phyloP scores from a whole-genome alignment of 1,140 invertebrate genomes.

The Heliothis subflexa region DNA sequence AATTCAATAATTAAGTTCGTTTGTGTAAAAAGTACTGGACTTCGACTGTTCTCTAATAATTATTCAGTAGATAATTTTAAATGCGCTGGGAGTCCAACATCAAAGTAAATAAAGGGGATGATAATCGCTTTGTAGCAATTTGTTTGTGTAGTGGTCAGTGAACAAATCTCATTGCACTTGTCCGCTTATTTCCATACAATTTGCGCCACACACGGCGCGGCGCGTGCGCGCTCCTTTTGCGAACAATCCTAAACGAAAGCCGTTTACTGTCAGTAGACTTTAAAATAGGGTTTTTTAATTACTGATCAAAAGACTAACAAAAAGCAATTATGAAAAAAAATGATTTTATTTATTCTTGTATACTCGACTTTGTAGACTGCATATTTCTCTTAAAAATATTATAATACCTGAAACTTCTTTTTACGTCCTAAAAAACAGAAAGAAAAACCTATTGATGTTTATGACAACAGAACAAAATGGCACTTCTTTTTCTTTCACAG shows the following conservation, averaged over 20 bases:
- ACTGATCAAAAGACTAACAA: neutral
- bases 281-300: neutral
- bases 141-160: constrained; percentile 43
- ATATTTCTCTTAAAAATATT: too few species aligned
- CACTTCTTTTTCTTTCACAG: constrained; percentile 20
- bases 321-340: too few species aligned
- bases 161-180: constrained; percentile 45
- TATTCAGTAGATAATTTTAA: neutral
- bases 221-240: constrained; percentile 49
- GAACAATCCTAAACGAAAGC: constrained; percentile 22
- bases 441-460: neutral
- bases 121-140: constrained; percentile 48
- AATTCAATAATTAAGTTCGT: too few species aligned
- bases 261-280: neutral
- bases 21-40: too few species aligned
- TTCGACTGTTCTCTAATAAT: neutral
- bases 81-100: constrained; percentile 28
- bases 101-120: constrained; percentile 37
- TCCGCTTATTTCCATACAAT: constrained; percentile 75
- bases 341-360: too few species aligned
- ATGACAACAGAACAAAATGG: neutral
- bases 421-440: neutral
- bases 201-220: constrained; percentile 70
- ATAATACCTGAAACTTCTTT: too few species aligned
- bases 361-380: too few species aligned